Evolutionary conservation across 1,140 invertebrate genomes (phyloP), one percentile per base, ranked within the genome.

Genomic region (Cotesia chilonis): DNA sequence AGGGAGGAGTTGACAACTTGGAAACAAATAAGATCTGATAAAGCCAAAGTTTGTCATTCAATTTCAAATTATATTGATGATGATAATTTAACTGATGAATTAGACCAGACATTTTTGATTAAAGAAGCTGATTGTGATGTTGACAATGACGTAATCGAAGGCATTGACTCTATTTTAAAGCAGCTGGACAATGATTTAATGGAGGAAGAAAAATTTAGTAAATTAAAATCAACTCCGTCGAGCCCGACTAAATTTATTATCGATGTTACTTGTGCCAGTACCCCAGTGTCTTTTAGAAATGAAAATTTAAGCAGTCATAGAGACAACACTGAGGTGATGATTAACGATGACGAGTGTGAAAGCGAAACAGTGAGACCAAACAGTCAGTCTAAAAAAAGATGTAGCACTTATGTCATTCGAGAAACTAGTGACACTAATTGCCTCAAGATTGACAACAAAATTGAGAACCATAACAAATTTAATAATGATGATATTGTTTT

Each of bases 71-170:
- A 17, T 28, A 28, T 2, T 28, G 3, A 28, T 28, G 28, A 28
- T 28, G 1, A 28, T 3, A 52, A 60, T 17, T 51, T n/a, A 51
- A 55, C 76, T 3, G 36, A 73, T 1, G 77, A 76, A 71, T 71
- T 82, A 57, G 78, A 83, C 76, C 69, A 76, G 67, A 82, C 82
- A 7, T 83, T 78, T 63, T 74, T 77, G 61, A 81, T 82, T 28
- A 78, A 68, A 38, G 75, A 82, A 38, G 74, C 75, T 12, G 47
- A 51, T 4, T 75, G 74, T 2, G 52, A 28, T 12, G 61, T 12
- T 28, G 2, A 35, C 6, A 54, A 54, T 0, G 61, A 72, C 67
- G 3, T 36, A 12, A 0, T 36, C 7, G 4, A 61, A 12, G 17
- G 60, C 4, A n/a, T 73, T 55, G 66, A 47, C n/a, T 20, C 28